Base-by-base conservation (phyloP, 2,113 vertebrate genomes). In the Grus americana region DNA sequence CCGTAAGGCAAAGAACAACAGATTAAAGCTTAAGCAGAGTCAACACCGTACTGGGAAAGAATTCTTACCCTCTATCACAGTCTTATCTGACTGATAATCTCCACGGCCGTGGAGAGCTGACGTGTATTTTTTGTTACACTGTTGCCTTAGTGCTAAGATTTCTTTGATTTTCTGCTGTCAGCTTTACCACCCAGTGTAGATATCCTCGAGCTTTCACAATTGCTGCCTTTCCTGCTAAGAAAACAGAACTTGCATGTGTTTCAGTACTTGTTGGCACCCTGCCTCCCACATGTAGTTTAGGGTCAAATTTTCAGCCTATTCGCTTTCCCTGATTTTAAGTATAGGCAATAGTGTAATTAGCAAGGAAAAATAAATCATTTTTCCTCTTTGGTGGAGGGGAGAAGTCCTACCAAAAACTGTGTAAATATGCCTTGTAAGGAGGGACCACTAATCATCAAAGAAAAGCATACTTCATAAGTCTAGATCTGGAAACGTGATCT, bases 131-230 rank as follows among this genome's bases (percentile, higher is more conserved):
- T 88, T 84, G 88, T 90, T 88, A 88, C 54, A 79, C 29, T 93
- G 92, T 96, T 96, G 90, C 62, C 55, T 95, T 91, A 93, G 75
- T 46, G 67, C 70, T 87, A 93, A 92, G 88, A 75, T 92, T 95
- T 92, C 96, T 96, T 96, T 95, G 90, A 86, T 95, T 96, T 96
- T 92, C 73, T 93, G 75, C 83, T 84, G 80, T 89, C 90, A 61
- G 92, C 67, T 92, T 92, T 96, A 92, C 94, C 88, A 86, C 82
- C 80, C 83, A 79, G 62, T 38, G n/a, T 32, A 79, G 75, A 79
- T 88, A 92, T 85, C 84, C 87, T 61, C 2, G 0, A 68, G 67
- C 57, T 63, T 88, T 82, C 67, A 92, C 65, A 88, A 58, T 75
- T 75, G 66, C 80, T 92, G 34, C 50, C 34, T 95, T 95, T 95